A percentile compares a stretch with the other conserved stretches of the same genome.
phyloP scores from a whole-genome alignment of 2,888 invertebrate species.

The Sisyra terminalis region DNA sequence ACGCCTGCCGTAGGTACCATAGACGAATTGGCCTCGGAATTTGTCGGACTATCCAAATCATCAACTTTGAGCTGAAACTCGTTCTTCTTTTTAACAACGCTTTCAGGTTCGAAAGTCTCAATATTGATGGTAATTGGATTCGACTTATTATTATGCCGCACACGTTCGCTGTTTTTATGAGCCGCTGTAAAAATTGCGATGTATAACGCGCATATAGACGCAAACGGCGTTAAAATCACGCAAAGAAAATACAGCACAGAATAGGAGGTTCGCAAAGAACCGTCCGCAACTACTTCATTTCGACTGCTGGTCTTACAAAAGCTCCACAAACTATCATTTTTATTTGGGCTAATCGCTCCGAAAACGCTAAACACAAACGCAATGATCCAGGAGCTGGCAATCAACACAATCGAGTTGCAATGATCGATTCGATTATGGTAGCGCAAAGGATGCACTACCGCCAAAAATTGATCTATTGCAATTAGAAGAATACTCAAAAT shows the following conservation, averaged over 20 bases:
- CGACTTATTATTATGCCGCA: constrained; percentile 24
- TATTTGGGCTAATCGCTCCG: constrained; percentile 28
- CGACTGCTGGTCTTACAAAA: constrained; percentile 19
- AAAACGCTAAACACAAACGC: constrained; percentile 27
- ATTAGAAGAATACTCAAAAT: constrained; percentile 44
- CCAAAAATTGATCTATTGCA: constrained; percentile 46
- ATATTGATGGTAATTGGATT: constrained; percentile 34
- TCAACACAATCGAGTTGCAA: constrained; percentile 29
- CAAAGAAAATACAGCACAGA: constrained; percentile 27
- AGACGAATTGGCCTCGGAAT: constrained; percentile 9
- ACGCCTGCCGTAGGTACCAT: constrained; percentile 6
- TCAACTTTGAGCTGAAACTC: constrained; percentile 6
- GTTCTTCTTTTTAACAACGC: constrained; percentile 27
- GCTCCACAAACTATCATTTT: constrained; percentile 28
- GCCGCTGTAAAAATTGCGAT: constrained; percentile 60
- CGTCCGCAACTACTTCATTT: constrained; percentile 9
- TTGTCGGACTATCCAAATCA: constrained; percentile 2
- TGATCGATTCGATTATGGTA: constrained; percentile 40
- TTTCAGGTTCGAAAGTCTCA: constrained; percentile 28
- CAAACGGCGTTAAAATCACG: constrained; percentile 34
- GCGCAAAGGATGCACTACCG: constrained; percentile 44
- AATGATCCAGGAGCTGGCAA: constrained; percentile 30
- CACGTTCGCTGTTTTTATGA: constrained; percentile 48
- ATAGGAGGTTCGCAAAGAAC: constrained; percentile 27
- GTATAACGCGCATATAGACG: constrained; percentile 57